Evolutionary conservation across 2,797 vertebrate species (phyloP).

Genomic region (Onychomys leucogaster): DNA sequence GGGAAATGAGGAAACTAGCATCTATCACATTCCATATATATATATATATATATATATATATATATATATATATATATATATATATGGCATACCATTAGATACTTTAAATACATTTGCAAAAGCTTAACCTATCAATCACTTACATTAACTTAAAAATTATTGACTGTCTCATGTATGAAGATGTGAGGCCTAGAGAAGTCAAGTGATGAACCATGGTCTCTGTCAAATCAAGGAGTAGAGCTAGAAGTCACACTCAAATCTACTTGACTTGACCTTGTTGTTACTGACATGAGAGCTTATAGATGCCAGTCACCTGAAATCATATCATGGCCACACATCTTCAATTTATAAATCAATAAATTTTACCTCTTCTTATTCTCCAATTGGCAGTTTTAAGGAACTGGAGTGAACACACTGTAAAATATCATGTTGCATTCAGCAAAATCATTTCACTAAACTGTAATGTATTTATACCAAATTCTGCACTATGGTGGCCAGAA

Average conservation of each 20-base stretch:
- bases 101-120: background rate
- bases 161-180: background rate
- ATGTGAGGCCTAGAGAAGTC: background rate
- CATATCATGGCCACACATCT: background rate
- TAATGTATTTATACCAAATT: background rate
- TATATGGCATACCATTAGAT: background rate
- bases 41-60: no score
- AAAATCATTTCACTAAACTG: constrained; percentile 4
- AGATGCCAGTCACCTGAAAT: background rate
- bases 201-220: background rate
- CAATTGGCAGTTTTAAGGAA: background rate
- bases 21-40: background rate
- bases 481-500: background rate
- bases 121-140: background rate
- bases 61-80: background rate
- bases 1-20: background rate
- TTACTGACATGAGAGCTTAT: background rate
- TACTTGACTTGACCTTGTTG: background rate
- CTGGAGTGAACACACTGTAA: background rate
- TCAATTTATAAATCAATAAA: background rate
- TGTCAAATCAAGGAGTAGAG: background rate
- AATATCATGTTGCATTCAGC: background rate
- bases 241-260: background rate
- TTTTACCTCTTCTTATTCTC: background rate
- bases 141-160: background rate